Conservation (phyloP, 2,113 vertebrate species). For the Lichenostomus cassidix region DNA sequence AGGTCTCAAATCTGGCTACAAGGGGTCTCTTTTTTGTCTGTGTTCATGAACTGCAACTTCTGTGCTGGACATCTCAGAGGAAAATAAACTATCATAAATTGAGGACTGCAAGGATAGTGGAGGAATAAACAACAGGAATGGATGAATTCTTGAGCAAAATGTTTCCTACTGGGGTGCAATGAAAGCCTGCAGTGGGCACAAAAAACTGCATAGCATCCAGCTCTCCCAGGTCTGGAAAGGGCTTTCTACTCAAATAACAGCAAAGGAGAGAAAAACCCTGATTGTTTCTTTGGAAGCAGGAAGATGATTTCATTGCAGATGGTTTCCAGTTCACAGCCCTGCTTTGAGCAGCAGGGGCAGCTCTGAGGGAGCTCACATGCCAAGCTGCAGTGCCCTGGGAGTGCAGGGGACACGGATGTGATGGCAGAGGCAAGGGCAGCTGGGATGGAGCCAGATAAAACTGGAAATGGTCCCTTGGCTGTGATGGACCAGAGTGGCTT, state of each 20-base stretch:
- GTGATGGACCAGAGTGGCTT: neutral
- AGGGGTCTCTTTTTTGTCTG: neutral
- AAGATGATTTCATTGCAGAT: neutral
- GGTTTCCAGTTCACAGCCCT: neutral
- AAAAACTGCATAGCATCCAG: neutral
- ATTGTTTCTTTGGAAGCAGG: neutral
- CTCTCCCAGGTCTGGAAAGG: neutral
- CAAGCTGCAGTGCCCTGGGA: accelerated
- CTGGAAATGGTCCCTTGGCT: neutral
- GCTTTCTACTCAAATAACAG: neutral
- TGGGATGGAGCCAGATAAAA: too few relatives aligned
- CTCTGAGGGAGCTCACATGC: neutral
- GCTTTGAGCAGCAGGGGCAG: neutral
- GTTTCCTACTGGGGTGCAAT: neutral
- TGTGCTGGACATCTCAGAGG: neutral
- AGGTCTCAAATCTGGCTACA: neutral
- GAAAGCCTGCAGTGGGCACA: neutral
- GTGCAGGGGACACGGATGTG: accelerated
- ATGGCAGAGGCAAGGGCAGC: neutral
- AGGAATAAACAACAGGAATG: neutral
- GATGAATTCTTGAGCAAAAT: neutral
- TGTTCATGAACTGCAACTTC: neutral
- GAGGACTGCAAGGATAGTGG: neutral
- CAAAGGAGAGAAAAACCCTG: neutral
- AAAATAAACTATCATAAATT: neutral